These are phyloP conservation scores for Cyanoramphus novaezelandiae DNA, from an alignment of 2,113 vertebrate species.

Conservation along the genomic window DNA sequence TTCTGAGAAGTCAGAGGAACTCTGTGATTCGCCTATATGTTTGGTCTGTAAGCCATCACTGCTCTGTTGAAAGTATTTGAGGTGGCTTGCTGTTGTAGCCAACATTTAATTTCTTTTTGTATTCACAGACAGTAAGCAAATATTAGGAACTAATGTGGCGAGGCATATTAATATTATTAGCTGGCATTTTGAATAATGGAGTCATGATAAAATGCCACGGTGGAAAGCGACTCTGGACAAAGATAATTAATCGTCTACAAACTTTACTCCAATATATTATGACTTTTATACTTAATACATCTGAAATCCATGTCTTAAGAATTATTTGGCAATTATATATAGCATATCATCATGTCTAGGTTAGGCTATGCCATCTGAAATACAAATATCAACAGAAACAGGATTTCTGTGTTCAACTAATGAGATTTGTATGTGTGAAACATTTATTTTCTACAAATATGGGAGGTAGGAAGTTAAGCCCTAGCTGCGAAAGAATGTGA, in stretches of 20 bases:
- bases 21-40: neutral
- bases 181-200: constrained; percentile 50
- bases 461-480: neutral
- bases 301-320: neutral
- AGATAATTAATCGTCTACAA: neutral
- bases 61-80: constrained; percentile 30
- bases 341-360: neutral
- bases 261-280: neutral
- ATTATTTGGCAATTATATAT: neutral
- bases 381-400: neutral
- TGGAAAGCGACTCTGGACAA: neutral
- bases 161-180: constrained; percentile 46
- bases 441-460: neutral
- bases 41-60: neutral
- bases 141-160: constrained; percentile 12
- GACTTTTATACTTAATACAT: neutral
- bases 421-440: neutral
- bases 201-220: neutral
- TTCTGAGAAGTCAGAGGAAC: neutral
- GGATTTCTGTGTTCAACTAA: neutral
- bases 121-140: constrained; percentile 40
- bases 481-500: neutral
- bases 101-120: constrained; percentile 52
- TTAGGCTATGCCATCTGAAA: neutral
- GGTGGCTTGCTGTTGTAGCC: neutral